Conservation (phyloP, 1,140 invertebrate species). For the Drosophila arawakana region DNA sequence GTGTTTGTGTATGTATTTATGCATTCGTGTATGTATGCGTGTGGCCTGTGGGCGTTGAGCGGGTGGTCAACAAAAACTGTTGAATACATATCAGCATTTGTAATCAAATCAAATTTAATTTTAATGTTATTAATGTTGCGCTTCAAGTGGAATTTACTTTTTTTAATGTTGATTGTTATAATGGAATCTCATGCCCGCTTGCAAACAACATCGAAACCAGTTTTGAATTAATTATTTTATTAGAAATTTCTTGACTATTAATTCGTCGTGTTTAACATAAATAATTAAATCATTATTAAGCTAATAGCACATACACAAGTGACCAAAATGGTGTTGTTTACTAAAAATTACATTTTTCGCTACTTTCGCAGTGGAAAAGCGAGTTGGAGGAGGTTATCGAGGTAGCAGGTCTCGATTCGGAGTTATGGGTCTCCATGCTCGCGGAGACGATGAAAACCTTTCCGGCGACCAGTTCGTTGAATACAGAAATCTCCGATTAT, state of each 20-base stretch:
- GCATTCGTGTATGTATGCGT: neutral
- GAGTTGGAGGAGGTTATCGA: conserved; percentile 97
- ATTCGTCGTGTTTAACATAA: neutral
- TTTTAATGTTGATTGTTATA: neutral
- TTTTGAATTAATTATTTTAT: conserved; percentile 3
- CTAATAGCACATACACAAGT: no score
- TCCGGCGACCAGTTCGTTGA: conserved; percentile 94
- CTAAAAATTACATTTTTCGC: neutral
- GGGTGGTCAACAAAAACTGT: conserved; percentile 48
- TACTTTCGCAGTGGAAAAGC: conserved; percentile 90
- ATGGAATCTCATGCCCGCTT: neutral
- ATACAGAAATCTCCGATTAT: conserved; percentile 92
- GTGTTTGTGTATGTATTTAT: neutral
- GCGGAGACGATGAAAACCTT: conserved; percentile 97
- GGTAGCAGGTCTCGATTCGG: conserved; percentile 94
- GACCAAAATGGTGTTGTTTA: neutral
- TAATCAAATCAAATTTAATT: conserved; percentile 8
- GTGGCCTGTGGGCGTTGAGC: conserved; percentile 35
- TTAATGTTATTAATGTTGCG: conserved; percentile 3
- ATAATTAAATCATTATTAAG: no score
- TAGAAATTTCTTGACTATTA: neutral
- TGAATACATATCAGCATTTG: conserved; percentile 31
- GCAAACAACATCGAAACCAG: conserved; percentile 19
- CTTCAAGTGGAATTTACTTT: neutral
- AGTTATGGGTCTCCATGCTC: conserved; percentile 98